phyloP scores from a whole-genome alignment of 2,888 invertebrate species.

The Electrophaes corylata region DNA sequence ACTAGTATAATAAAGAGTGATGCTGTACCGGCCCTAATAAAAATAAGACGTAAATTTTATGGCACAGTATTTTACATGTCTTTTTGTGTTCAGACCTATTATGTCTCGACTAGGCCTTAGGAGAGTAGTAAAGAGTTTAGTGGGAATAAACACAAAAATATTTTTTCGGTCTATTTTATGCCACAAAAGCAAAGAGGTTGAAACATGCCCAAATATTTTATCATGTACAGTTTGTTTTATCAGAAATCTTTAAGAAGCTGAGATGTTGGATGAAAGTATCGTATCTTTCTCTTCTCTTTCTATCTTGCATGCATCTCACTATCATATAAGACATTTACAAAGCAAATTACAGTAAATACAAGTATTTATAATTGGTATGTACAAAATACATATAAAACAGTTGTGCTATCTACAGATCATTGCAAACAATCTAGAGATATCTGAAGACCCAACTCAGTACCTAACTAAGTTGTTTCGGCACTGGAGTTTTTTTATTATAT shows the following conservation, averaged over 20 bases:
- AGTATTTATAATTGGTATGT: too few relatives aligned
- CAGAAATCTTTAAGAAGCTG: neutral
- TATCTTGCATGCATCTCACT: too few relatives aligned
- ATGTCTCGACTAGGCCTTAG: conserved; percentile 29
- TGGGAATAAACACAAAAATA: neutral
- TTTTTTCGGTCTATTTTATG: conserved; percentile 11
- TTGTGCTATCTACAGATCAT: too few relatives aligned
- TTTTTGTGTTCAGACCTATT: conserved; percentile 35
- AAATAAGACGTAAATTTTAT: conserved; percentile 41
- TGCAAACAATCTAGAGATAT: too few relatives aligned
- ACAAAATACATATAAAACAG: too few relatives aligned
- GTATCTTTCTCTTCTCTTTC: too few relatives aligned
- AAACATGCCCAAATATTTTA: neutral
- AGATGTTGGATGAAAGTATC: neutral
- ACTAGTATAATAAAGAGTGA: conserved; percentile 29
- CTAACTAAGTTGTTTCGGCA: too few relatives aligned
- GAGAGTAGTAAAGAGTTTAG: conserved; percentile 26
- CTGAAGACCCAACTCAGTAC: too few relatives aligned
- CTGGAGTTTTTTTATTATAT: too few relatives aligned
- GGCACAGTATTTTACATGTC: conserved; percentile 30
- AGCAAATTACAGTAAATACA: too few relatives aligned
- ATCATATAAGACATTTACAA: too few relatives aligned
- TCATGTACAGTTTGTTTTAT: neutral
- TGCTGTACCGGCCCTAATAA: conserved; percentile 39
- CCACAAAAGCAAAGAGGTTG: neutral